Evolutionary conservation across 2,797 vertebrate species (phyloP).

Genomic region (Crenuchus spilurus): DNA sequence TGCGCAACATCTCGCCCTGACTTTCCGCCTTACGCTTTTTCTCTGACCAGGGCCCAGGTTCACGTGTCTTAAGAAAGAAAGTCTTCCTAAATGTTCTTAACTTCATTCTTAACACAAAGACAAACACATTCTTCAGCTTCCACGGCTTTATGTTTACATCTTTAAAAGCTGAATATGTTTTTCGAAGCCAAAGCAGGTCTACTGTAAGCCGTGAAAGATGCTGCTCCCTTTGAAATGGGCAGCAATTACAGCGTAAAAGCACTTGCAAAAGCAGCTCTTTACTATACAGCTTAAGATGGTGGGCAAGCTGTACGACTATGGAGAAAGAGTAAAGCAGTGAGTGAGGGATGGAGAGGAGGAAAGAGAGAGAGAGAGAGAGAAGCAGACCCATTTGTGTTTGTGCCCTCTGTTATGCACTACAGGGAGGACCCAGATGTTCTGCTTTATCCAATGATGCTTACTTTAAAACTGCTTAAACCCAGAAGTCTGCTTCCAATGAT

Average conservation of each 20-base stretch:
- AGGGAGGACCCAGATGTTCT: conserved; percentile 72
- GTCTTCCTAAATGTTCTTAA: too few relatives aligned
- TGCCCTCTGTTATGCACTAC: conserved; percentile 56
- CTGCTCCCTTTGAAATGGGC: conserved; percentile 48
- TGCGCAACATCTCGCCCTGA: conserved; percentile 60
- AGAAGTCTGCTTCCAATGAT: conserved; percentile 70
- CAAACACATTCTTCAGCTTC: too few relatives aligned
- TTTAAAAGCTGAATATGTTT: conserved; percentile 41
- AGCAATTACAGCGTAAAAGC: conserved; percentile 56
- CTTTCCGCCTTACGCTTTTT: conserved; percentile 20
- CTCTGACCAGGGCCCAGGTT: neutral
- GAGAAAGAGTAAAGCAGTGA: conserved; percentile 43
- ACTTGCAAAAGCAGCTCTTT: conserved; percentile 57
- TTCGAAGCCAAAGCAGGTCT: conserved; percentile 55
- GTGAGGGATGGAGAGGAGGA: conserved; percentile 54
- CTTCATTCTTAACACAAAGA: too few relatives aligned
- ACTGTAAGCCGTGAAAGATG: conserved; percentile 54
- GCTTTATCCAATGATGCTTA: conserved; percentile 70
- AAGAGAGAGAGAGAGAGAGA: conserved; percentile 45
- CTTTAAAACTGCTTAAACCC: conserved; percentile 68
- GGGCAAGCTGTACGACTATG: conserved; percentile 46
- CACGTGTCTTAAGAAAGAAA: too few relatives aligned
- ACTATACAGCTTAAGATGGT: conserved; percentile 58
- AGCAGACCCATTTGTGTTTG: conserved; percentile 60
- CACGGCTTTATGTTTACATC: conserved; percentile 55